These are phyloP conservation scores for Erebia palarica DNA, from an alignment of 2,888 invertebrate species.

Conservation along the genomic window DNA sequence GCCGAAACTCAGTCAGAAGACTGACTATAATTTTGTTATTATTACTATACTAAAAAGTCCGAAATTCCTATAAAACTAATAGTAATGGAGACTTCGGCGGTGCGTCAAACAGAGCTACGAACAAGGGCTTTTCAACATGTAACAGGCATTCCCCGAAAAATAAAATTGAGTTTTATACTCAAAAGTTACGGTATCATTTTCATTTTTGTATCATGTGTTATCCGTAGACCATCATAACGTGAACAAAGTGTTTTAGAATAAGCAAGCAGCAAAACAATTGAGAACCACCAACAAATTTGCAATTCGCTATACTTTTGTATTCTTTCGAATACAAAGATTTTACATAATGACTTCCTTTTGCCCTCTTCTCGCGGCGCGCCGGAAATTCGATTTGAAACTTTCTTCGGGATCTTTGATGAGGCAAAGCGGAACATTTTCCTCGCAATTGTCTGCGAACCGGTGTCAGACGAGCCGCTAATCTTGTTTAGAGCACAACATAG, in stretches of 20 bases:
- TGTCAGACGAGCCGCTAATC: conserved; percentile 39
- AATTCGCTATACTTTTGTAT: conserved; percentile 37
- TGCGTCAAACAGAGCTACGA: too few relatives aligned
- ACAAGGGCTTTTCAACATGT: too few relatives aligned
- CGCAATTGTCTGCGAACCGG: conserved; percentile 46
- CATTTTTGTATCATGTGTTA: not conserved
- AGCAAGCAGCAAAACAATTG: conserved; percentile 14
- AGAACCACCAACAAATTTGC: conserved; percentile 24
- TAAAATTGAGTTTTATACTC: not conserved
- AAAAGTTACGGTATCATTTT: not conserved
- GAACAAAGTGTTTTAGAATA: conserved; percentile 15
- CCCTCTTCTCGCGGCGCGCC: conserved; percentile 47
- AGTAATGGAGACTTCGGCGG: too few relatives aligned
- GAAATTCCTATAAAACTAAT: too few relatives aligned
- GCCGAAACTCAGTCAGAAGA: too few relatives aligned
- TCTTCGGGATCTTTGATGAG: conserved; percentile 57
- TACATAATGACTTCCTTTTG: conserved; percentile 45
- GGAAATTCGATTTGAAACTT: conserved; percentile 62
- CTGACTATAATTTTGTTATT: too few relatives aligned
- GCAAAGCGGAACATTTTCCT: conserved; percentile 56
- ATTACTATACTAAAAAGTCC: too few relatives aligned
- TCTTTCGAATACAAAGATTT: conserved; percentile 37
- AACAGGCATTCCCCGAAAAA: not conserved
- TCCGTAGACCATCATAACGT: not conserved
- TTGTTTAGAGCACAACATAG: conserved; percentile 23